Base-by-base conservation (phyloP, 2,797 vertebrate genomes). In the Botia kubotai region DNA sequence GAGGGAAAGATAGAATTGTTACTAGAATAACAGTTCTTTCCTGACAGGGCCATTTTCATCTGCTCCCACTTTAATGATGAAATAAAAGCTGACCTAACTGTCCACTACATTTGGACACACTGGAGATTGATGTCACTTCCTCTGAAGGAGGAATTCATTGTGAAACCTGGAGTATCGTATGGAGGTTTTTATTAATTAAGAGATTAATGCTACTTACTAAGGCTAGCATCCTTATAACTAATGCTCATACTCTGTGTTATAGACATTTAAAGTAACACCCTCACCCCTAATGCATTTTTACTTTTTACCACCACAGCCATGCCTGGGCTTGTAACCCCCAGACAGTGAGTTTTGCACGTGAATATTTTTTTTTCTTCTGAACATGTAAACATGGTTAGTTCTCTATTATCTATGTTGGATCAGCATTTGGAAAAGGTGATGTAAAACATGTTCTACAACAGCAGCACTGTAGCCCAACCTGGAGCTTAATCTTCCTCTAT, bases 51-150 rank as follows among this genome's bases (percentile, higher is more conserved):
- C 55, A 14, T 60, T 81, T 84, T 89, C 85, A 91, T 91, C 86
- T 92, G 89, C 81, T 81, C 14, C 6, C 43, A 75, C 76, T 83
- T 87, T 89, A 90, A 93, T 92, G 82, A 81, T 86, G 75, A 75
- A 88, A 86, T 87, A 84, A 70, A 80, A 16, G 2, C 14, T n/a
- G 63, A 52, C 62, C 62, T 65, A 33, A n/a, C 5, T 33, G 52
- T 14, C 50, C 68, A 39, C 60, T n/a, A 63, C 21, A 50, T 50
- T 43, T 52, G 36, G 19, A 66, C 48, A 65, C 62, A 21, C 17
- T 5, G 10, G 2, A 12, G 57, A 60, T 3, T 13, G 29, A 52
- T 52, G 21, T 21, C 39, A 63, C 43, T 62, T 75, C 43, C 39
- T 48, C 57, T 23, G 55, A 19, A 60, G 33, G 19, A 63, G 39